Conservation (phyloP, 2,113 vertebrate genomes). For the Catagonus wagneri region DNA sequence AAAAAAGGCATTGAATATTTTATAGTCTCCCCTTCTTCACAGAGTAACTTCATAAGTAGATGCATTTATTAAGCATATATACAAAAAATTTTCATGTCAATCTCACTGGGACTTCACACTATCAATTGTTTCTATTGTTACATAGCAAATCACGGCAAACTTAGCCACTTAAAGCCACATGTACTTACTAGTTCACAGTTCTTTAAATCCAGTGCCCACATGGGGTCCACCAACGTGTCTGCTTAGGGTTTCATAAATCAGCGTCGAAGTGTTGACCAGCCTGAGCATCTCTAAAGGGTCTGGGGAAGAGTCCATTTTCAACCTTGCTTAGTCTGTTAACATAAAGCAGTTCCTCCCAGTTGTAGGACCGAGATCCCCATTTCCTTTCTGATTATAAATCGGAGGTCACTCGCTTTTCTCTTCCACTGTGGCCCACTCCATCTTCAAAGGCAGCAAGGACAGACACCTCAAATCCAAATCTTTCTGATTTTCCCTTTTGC, state of each 20-base stretch:
- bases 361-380: background rate
- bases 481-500: background rate
- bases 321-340: background rate
- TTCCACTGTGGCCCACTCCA: background rate
- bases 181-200: background rate
- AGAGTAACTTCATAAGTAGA: background rate
- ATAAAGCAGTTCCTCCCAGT: background rate
- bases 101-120: background rate
- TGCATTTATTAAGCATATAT: background rate
- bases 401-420: background rate
- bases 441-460: background rate
- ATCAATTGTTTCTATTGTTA: background rate
- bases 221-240: background rate
- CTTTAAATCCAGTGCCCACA: background rate
- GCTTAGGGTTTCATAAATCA: background rate
- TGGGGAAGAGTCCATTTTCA: background rate
- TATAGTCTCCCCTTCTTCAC: background rate
- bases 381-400: background rate
- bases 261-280: background rate
- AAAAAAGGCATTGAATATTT: background rate
- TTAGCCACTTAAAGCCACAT: background rate
- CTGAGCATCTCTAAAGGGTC: background rate
- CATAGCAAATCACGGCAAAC: background rate
- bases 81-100: background rate
- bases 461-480: background rate